These are phyloP conservation scores for Zaprionus lachaisei DNA, from an alignment of 1,140 invertebrate species.

Conservation along the genomic window DNA sequence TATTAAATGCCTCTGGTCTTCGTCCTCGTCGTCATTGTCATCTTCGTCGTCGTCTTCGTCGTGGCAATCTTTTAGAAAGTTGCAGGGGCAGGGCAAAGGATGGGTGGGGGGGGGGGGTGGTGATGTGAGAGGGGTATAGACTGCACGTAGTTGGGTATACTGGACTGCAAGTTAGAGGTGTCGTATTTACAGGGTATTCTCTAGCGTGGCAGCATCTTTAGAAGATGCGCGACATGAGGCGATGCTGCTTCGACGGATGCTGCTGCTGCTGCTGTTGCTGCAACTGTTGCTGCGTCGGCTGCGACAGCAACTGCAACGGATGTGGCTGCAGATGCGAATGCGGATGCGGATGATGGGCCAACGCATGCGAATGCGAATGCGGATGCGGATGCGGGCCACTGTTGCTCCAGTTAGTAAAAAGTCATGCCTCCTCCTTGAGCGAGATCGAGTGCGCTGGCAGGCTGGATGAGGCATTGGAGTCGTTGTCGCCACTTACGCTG, in stretches of 20 bases:
- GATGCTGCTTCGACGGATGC: conserved; percentile 39
- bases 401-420: conserved; percentile 75
- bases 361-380: conserved; percentile 19
- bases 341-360: conserved; percentile 14
- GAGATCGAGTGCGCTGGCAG: conserved; percentile 74
- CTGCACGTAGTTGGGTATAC: not conserved
- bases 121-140: not conserved
- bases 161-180: conserved; percentile 34
- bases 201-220: conserved; percentile 59
- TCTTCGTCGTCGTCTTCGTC: conserved; percentile 44
- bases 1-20: conserved; percentile 83
- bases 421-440: conserved; percentile 84
- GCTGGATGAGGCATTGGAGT: conserved; percentile 77
- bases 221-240: conserved; percentile 83
- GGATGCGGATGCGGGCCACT: conserved; percentile 20
- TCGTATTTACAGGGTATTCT: conserved; percentile 50
- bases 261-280: conserved; percentile 38
- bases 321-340: conserved; percentile 8
- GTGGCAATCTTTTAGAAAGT: conserved; percentile 52
- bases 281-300: conserved; percentile 38
- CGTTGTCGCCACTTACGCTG: conserved; percentile 80
- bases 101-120: not conserved
- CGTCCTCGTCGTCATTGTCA: conserved; percentile 38
- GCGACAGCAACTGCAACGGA: conserved; percentile 16
- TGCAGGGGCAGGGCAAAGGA: conserved; percentile 15